Percentiles rank a stretch among this genome's conserved stretches.
phyloP scores from a whole-genome alignment of 2,888 invertebrate genomes.

The Clivina fossor region DNA sequence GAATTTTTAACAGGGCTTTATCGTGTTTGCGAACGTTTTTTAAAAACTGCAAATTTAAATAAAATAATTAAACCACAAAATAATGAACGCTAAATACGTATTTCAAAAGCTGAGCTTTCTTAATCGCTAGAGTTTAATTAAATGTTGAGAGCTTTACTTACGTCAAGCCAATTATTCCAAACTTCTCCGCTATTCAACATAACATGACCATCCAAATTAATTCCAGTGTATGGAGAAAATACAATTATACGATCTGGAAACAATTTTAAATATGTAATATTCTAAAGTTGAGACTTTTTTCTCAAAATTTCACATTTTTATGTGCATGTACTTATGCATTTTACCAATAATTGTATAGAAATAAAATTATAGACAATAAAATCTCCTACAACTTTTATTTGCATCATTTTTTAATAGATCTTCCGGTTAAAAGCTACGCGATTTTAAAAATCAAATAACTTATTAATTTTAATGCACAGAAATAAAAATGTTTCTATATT shows the following conservation, averaged over 20 bases:
- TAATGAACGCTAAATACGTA: too few species aligned
- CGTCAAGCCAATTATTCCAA: slow-evolving; percentile 89
- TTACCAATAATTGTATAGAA: not conserved
- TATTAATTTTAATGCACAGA: too few species aligned
- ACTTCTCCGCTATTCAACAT: slow-evolving; percentile 92
- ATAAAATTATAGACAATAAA: not conserved
- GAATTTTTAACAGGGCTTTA: slow-evolving; percentile 70
- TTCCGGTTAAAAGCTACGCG: not conserved
- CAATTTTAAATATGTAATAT: not conserved
- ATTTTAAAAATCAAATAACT: too few species aligned
- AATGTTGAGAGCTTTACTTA: slow-evolving; percentile 55
- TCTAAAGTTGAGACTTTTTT: not conserved
- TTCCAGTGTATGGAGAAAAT: slow-evolving; percentile 87
- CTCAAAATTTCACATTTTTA: too few species aligned
- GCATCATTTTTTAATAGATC: too few species aligned
- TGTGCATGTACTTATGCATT: too few species aligned
- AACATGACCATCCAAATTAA: slow-evolving; percentile 86
- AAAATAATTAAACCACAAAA: too few species aligned
- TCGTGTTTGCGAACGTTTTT: slow-evolving; percentile 80
- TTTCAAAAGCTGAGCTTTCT: too few species aligned
- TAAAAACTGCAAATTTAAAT: slow-evolving; percentile 64
- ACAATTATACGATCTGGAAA: slow-evolving; percentile 74
- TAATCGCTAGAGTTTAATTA: slow-evolving; percentile 6
- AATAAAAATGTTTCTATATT: too few species aligned
- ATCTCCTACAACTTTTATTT: too few species aligned